Evolutionary conservation across 2,888 invertebrate species (phyloP).

Genomic region (Tethea ocularis): DNA sequence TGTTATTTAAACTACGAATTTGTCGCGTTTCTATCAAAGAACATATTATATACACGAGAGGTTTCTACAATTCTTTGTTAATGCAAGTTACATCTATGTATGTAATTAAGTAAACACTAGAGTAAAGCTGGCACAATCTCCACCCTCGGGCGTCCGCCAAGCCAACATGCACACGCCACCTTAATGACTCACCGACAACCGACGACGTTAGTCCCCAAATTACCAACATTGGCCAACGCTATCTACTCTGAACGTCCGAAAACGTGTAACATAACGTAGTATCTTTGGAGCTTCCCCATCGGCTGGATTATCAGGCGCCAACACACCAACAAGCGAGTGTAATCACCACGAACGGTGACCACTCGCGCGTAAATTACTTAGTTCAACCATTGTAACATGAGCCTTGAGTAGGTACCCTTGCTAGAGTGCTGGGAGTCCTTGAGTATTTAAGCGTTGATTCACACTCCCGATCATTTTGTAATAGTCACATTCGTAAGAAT

Average conservation of each 20-base stretch:
- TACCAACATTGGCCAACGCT: slow-evolving; percentile 49
- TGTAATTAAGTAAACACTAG: slow-evolving; percentile 64
- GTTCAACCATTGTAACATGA: slow-evolving; percentile 46
- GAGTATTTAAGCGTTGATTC: slow-evolving; percentile 2
- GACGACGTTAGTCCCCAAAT: slow-evolving; percentile 47
- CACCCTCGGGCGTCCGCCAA: slow-evolving; percentile 51
- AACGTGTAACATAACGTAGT: slow-evolving; percentile 26
- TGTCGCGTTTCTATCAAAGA: too few species aligned
- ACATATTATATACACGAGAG: too few species aligned
- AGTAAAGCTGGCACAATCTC: slow-evolving; percentile 51
- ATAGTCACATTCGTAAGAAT: background rate
- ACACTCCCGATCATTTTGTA: background rate
- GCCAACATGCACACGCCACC: slow-evolving; percentile 68
- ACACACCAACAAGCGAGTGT: slow-evolving; percentile 70
- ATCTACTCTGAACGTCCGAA: slow-evolving; percentile 39
- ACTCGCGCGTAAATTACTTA: slow-evolving; percentile 80
- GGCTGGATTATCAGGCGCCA: slow-evolving; percentile 68
- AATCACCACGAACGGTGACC: slow-evolving; percentile 77
- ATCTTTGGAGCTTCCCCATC: slow-evolving; percentile 48
- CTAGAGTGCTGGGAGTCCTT: background rate
- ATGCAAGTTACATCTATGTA: slow-evolving; percentile 16
- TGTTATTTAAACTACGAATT: too few species aligned
- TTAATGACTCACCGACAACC: slow-evolving; percentile 58
- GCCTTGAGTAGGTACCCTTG: slow-evolving; percentile 30
- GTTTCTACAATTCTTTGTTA: too few species aligned